These are phyloP conservation scores for Myrmecobius fasciatus DNA, from an alignment of 2,113 vertebrate species.

Conservation along the genomic window DNA sequence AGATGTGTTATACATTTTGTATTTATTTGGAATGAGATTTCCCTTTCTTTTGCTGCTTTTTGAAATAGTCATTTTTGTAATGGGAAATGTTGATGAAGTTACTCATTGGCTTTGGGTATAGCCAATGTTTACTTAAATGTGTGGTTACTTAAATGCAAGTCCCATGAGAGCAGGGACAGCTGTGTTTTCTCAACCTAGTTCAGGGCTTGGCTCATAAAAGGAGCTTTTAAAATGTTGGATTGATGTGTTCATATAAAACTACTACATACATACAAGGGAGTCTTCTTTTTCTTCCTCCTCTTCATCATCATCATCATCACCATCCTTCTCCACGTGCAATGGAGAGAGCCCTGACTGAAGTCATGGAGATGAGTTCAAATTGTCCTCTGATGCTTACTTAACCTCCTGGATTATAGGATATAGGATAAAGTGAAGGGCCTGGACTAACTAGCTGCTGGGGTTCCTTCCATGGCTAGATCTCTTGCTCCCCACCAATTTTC, in stretches of 20 bases:
- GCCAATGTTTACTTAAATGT: not conserved
- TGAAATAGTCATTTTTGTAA: too few species aligned
- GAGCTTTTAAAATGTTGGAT: not conserved
- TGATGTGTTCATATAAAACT: not conserved
- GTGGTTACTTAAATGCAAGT: not conserved
- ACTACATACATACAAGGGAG: not conserved
- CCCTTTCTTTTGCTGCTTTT: too few species aligned
- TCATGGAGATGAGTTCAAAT: not conserved
- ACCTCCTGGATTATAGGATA: too few species aligned
- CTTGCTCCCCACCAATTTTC: not conserved
- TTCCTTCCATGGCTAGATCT: not conserved
- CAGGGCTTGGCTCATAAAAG: not conserved
- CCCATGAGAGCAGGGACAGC: not conserved
- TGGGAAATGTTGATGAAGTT: too few species aligned
- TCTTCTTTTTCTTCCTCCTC: not conserved
- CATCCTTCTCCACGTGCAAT: not conserved
- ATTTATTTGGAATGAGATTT: too few species aligned
- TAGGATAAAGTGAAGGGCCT: not conserved
- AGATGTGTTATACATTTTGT: too few species aligned
- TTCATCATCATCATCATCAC: not conserved
- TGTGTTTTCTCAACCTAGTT: not conserved
- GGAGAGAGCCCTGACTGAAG: not conserved
- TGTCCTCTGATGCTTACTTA: not conserved
- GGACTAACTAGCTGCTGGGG: not conserved
- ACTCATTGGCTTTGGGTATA: not conserved